phyloP scores from a whole-genome alignment of 2,888 invertebrate genomes.

The Pollenia angustigena region DNA sequence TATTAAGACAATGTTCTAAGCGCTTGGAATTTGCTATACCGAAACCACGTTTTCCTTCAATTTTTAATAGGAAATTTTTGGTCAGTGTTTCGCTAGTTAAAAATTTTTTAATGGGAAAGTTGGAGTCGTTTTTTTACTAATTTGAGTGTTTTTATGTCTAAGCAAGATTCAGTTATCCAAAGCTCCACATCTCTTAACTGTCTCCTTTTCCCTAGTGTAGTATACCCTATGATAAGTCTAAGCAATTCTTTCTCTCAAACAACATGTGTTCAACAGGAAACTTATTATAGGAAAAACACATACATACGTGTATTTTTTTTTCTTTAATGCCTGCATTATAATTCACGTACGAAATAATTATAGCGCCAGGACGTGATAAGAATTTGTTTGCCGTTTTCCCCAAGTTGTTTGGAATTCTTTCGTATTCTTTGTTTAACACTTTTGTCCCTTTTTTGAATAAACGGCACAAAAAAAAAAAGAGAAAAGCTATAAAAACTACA shows the following conservation, averaged over 20 bases:
- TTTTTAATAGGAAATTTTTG: too few relatives aligned
- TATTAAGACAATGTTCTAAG: not conserved
- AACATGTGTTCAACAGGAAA: conserved; percentile 72
- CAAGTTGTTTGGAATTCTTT: conserved; percentile 43
- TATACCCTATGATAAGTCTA: not conserved
- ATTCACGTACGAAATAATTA: conserved; percentile 74
- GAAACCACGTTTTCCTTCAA: too few relatives aligned
- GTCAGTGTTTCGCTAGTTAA: too few relatives aligned
- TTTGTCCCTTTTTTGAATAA: conserved; percentile 15
- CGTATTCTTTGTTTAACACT: conserved; percentile 16
- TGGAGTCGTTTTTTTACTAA: too few relatives aligned
- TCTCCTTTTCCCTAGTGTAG: not conserved
- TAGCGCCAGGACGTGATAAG: conserved; percentile 71
- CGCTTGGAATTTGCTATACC: too few relatives aligned
- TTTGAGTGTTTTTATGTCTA: too few relatives aligned
- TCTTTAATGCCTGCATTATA: conserved; percentile 52
- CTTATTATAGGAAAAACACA: conserved; percentile 57
- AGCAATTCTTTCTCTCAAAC: conserved; percentile 44
- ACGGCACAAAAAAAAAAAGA: conserved; percentile 6
- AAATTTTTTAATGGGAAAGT: too few relatives aligned
- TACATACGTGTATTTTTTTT: conserved; percentile 31
- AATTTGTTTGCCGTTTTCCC: conserved; percentile 50
- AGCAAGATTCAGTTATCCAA: not conserved
- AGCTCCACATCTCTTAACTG: not conserved
- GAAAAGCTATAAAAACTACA: conserved; percentile 1